These are phyloP conservation scores for Itoplectis maculator DNA, from an alignment of 2,888 invertebrate genomes.

Conservation along the genomic window DNA sequence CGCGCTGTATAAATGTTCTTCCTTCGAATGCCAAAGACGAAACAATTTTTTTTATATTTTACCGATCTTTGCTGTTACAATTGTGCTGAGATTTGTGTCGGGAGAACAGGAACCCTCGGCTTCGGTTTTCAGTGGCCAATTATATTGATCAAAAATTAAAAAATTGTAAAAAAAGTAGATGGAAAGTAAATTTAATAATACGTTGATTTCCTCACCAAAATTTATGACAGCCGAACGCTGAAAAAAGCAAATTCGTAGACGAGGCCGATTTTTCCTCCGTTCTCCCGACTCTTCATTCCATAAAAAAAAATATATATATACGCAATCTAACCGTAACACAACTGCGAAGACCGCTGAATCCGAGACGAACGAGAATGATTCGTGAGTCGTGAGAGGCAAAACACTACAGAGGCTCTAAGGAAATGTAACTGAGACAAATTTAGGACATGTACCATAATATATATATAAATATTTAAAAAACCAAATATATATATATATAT, in stretches of 20 bases:
- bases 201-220: too few species aligned
- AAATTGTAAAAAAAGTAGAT: background rate
- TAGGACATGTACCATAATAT: constrained; percentile 47
- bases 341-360: constrained; percentile 17
- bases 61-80: constrained; percentile 1
- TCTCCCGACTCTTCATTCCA: constrained; percentile 48
- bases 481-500: background rate
- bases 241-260: constrained; percentile 11
- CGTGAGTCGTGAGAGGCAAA: constrained; percentile 33
- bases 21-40: constrained; percentile 59
- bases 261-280: constrained; percentile 23
- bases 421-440: constrained; percentile 49
- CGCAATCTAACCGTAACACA: constrained; percentile 38
- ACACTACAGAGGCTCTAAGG: constrained; percentile 51
- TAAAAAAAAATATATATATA: constrained; percentile 32
- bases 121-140: background rate
- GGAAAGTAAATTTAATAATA: background rate
- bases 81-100: constrained; percentile 6
- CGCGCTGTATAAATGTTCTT: constrained; percentile 34
- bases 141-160: background rate
- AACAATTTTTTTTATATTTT: background rate
- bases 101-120: constrained; percentile 12
- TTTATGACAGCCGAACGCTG: background rate
- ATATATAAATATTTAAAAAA: constrained; percentile 26
- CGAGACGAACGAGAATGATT: constrained; percentile 32